Percentiles rank a stretch among this genome's conserved stretches.
These are phyloP conservation scores for Phacellophora camtschatica DNA, from an alignment of 30 jellyfish, hydroid and myxozoan genomes.

Conservation along the genomic window DNA sequence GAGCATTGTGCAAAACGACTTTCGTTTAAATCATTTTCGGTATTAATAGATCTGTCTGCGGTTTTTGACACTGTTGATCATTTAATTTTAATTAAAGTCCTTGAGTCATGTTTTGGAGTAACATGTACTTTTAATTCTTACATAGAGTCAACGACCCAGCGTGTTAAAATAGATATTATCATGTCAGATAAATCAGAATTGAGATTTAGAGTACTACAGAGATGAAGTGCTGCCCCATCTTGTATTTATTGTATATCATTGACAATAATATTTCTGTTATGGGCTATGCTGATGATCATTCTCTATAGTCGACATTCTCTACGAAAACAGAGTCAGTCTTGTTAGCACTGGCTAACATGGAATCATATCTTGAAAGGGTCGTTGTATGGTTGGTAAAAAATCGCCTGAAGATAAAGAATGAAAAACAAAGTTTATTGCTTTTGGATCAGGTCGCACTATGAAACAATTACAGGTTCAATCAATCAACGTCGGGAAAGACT, in stretches of 20 bases:
- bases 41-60: no score
- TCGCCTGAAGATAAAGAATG: not conserved
- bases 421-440: not conserved
- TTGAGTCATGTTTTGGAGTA: no score
- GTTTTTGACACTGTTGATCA: no score
- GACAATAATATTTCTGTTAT: not conserved
- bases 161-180: not conserved
- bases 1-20: no score
- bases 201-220: not conserved
- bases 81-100: no score
- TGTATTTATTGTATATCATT: no score
- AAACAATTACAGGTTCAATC: not conserved
- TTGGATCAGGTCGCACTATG: not conserved
- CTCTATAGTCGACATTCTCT: not conserved
- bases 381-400: not conserved
- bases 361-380: no score
- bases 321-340: not conserved
- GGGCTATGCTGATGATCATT: not conserved
- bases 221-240: not conserved
- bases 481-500: not conserved
- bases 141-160: no score
- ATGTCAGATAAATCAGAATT: not conserved
- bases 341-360: not conserved
- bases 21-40: no score
- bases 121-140: no score